A percentile compares a stretch with the other conserved stretches of the same genome.
These are phyloP conservation scores for Chiropotes sagulatus DNA, from an alignment of 2,797 vertebrate genomes.

Conservation along the genomic window DNA sequence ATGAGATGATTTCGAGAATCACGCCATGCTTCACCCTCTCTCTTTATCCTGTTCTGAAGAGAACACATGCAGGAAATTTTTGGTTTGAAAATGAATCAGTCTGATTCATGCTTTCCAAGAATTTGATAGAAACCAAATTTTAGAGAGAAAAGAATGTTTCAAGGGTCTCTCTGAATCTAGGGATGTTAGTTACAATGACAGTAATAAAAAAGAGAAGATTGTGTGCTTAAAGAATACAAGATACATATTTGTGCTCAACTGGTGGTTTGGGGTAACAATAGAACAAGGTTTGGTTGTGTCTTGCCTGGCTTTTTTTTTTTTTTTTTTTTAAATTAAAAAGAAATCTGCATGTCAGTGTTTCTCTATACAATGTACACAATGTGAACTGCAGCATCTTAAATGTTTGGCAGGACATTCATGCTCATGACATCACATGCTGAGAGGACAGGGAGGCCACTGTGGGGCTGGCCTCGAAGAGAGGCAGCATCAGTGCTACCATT, in stretches of 20 bases:
- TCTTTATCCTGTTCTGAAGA: neutral
- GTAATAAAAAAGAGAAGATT: slow-evolving; percentile 30
- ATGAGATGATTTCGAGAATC: neutral
- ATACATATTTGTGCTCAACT: slow-evolving; percentile 38
- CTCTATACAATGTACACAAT: slow-evolving; percentile 74
- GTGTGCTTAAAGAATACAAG: slow-evolving; percentile 48
- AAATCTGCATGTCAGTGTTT: slow-evolving; percentile 68
- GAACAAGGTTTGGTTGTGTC: slow-evolving; percentile 72
- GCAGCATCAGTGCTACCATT: slow-evolving; percentile 83
- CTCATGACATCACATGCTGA: slow-evolving; percentile 84
- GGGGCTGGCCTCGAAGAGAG: neutral
- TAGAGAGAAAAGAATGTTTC: neutral
- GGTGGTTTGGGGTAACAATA: slow-evolving; percentile 57
- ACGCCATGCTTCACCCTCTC: neutral
- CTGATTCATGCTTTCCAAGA: slow-evolving; percentile 60
- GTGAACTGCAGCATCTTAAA: slow-evolving; percentile 71
- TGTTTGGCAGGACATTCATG: slow-evolving; percentile 84
- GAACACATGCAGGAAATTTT: neutral
- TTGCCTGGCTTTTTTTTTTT: neutral
- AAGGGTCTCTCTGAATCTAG: slow-evolving; percentile 22
- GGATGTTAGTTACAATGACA: neutral
- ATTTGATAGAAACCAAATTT: slow-evolving; percentile 22
- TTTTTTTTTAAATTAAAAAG: neutral
- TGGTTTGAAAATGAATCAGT: neutral
- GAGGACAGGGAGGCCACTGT: slow-evolving; percentile 86